Evolutionary conservation across 1,140 invertebrate species (phyloP).

Genomic region (Octopus sinensis): DNA sequence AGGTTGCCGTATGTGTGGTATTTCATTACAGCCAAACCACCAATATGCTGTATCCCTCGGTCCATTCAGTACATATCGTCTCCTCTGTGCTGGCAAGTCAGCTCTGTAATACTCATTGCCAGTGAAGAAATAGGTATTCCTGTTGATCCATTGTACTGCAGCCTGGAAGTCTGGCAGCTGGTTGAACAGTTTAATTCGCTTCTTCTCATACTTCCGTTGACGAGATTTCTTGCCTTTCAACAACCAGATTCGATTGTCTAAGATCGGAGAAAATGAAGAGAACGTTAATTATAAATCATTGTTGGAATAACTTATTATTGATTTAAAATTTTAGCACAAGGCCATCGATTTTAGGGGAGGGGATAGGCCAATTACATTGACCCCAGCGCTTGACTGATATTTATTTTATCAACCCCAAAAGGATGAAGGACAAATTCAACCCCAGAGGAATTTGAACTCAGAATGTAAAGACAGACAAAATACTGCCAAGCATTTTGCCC

Average conservation of each 20-base stretch:
- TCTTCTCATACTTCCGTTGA: neutral
- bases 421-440: too few species aligned
- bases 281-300: too few species aligned
- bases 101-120: neutral
- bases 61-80: neutral
- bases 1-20: constrained; percentile 1
- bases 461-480: too few species aligned
- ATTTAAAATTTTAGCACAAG: too few species aligned
- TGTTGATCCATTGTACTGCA: constrained; percentile 11
- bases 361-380: too few species aligned
- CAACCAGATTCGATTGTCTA: constrained; percentile 9
- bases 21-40: constrained; percentile 7
- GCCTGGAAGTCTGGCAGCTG: constrained; percentile 3
- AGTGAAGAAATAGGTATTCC: neutral
- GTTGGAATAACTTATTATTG: too few species aligned
- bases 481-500: too few species aligned
- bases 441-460: too few species aligned
- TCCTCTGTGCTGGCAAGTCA: neutral
- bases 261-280: neutral
- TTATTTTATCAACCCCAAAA: too few species aligned
- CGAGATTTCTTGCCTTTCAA: constrained; percentile 2
- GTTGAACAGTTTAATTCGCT: neutral
- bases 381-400: too few species aligned
- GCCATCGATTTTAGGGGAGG: too few species aligned
- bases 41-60: neutral